Conservation (phyloP, 1,140 invertebrate genomes). For the Drosophila tsacasi region DNA sequence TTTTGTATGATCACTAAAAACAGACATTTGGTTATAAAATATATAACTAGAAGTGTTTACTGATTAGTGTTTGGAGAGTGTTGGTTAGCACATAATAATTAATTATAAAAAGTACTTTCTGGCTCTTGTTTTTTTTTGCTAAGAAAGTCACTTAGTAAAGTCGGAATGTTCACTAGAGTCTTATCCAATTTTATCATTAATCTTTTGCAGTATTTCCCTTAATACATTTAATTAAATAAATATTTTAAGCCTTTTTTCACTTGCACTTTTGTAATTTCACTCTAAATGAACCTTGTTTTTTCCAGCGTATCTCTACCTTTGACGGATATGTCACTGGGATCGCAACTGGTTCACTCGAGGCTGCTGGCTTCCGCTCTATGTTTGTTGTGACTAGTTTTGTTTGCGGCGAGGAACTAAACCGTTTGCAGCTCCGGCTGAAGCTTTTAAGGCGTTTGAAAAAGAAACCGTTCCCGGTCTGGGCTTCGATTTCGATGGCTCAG, state of each 20-base stretch:
- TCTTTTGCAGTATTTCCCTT: not conserved
- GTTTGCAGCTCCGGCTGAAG: slow-evolving; percentile 69
- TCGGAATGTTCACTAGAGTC: not conserved
- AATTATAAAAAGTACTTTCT: no score
- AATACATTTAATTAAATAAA: not conserved
- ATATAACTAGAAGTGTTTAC: not conserved
- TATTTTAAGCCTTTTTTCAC: not conserved
- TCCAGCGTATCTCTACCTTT: slow-evolving; percentile 20
- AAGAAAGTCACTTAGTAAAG: no score
- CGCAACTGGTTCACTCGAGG: slow-evolving; percentile 53
- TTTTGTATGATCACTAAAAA: slow-evolving; percentile 6
- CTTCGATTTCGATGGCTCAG: slow-evolving; percentile 23
- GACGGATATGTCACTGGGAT: slow-evolving; percentile 20
- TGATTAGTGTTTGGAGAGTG: not conserved
- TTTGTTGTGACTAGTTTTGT: slow-evolving; percentile 82
- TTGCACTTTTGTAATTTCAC: no score
- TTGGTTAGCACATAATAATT: not conserved
- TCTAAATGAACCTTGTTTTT: not conserved
- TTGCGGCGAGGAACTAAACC: slow-evolving; percentile 84
- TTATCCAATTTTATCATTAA: not conserved
- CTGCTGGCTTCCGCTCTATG: slow-evolving; percentile 62
- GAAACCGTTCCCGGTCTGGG: slow-evolving; percentile 49
- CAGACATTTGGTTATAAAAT: not conserved
- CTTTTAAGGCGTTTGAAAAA: slow-evolving; percentile 64
- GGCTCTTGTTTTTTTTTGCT: not conserved